These are phyloP conservation scores for Tauraco erythrolophus DNA, from an alignment of 2,113 vertebrate genomes.

Conservation along the genomic window DNA sequence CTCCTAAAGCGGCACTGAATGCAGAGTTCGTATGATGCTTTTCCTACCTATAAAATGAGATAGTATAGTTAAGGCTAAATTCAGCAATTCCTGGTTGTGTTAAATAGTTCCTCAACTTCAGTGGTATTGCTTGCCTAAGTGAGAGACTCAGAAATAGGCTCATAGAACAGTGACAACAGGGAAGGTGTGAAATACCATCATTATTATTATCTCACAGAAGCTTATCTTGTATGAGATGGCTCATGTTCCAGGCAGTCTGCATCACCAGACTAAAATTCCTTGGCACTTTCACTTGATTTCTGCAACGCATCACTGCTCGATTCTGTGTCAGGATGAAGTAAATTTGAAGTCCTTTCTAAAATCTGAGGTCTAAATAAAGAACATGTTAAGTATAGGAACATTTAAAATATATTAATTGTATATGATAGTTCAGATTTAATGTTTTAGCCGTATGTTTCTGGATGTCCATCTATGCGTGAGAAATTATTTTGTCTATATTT, in stretches of 20 bases:
- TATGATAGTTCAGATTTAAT: not conserved
- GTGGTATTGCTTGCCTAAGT: not conserved
- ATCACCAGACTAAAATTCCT: not conserved
- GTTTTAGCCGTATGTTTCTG: not conserved
- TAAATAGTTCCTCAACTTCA: not conserved
- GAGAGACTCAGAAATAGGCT: not conserved
- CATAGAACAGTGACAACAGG: not conserved
- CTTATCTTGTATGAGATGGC: not conserved
- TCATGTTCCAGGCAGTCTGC: not conserved
- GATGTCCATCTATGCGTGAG: not conserved
- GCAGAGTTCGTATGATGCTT: not conserved
- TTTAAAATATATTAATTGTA: not conserved
- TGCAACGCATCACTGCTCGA: not conserved
- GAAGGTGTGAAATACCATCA: not conserved
- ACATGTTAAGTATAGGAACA: not conserved
- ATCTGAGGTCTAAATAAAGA: not conserved
- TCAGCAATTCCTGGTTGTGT: not conserved
- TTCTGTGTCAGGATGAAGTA: conserved; percentile 5
- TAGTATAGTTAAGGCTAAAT: not conserved
- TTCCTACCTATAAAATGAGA: not conserved
- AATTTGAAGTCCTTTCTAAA: not conserved
- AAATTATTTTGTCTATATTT: not conserved
- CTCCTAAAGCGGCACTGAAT: not conserved
- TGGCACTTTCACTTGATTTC: not conserved
- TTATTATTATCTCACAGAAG: not conserved